A percentile compares a stretch with the other conserved stretches of the same genome.
These are phyloP conservation scores for Chironomus tentans DNA, from an alignment of 2,888 invertebrate genomes.

Conservation along the genomic window DNA sequence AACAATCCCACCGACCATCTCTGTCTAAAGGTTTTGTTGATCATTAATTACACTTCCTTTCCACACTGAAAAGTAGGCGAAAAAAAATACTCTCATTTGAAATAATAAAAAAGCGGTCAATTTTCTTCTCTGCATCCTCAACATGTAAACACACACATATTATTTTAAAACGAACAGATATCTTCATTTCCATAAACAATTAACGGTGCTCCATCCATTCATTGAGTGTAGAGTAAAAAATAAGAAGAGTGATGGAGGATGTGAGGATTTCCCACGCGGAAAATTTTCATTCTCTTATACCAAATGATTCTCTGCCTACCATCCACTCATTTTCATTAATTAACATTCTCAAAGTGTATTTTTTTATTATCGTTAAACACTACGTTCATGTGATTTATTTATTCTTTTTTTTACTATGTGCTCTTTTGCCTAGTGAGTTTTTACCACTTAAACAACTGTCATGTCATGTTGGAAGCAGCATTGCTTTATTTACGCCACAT, in stretches of 20 bases:
- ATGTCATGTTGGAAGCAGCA: not conserved
- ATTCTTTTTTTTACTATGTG: not conserved
- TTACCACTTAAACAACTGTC: slow-evolving; percentile 22
- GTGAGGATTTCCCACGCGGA: slow-evolving; percentile 2
- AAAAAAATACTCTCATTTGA: too few species aligned
- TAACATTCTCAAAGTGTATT: slow-evolving; percentile 18
- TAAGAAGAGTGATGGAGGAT: not conserved
- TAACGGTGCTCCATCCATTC: not conserved
- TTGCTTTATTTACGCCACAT: not conserved
- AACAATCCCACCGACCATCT: too few species aligned
- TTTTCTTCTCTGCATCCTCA: not conserved
- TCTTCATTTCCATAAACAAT: slow-evolving; percentile 8
- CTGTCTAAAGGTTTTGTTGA: too few species aligned
- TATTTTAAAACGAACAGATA: not conserved
- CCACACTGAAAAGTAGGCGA: too few species aligned
- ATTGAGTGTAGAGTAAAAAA: too few species aligned
- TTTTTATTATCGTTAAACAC: not conserved
- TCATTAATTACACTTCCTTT: too few species aligned
- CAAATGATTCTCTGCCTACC: not conserved
- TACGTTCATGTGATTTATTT: slow-evolving; percentile 21
- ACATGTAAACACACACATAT: not conserved
- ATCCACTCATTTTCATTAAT: slow-evolving; percentile 10
- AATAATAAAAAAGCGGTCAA: too few species aligned
- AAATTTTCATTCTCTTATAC: not conserved
- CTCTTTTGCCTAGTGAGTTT: not conserved